A percentile compares a stretch with the other conserved stretches of the same genome.
Conservation (phyloP, 2,113 vertebrate species). For the Cololabis saira region DNA sequence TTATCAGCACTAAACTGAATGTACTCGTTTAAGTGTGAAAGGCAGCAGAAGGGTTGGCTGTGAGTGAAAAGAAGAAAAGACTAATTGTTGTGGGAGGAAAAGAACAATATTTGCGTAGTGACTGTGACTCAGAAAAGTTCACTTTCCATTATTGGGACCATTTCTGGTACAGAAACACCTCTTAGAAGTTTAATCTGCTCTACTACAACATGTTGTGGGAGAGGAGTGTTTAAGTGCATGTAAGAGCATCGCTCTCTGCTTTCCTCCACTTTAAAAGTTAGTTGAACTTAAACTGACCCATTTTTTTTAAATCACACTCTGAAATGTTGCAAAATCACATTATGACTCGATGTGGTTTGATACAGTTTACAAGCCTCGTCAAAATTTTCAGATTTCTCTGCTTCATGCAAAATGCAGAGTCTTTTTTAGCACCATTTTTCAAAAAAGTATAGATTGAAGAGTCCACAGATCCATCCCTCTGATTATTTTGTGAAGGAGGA, state of each 20-base stretch:
- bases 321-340: too few relatives aligned
- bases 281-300: neutral
- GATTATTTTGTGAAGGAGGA: neutral
- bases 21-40: conserved; percentile 4
- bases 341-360: too few relatives aligned
- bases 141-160: too few relatives aligned
- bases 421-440: neutral
- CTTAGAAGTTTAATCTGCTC: too few relatives aligned
- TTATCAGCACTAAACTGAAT: conserved; percentile 26
- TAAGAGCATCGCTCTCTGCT: too few relatives aligned
- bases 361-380: neutral
- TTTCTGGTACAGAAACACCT: too few relatives aligned
- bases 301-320: too few relatives aligned
- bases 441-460: neutral
- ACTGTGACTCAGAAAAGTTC: too few relatives aligned
- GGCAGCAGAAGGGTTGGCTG: conserved; percentile 3
- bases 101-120: too few relatives aligned
- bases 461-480: neutral
- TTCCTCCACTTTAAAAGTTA: too few relatives aligned
- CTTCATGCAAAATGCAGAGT: conserved; percentile 33
- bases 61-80: neutral
- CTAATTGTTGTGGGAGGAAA: neutral
- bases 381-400: neutral
- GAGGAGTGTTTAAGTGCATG: too few relatives aligned
- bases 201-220: too few relatives aligned